phyloP scores from a whole-genome alignment of 2,113 vertebrate species.

The Edolisoma coerulescens region DNA sequence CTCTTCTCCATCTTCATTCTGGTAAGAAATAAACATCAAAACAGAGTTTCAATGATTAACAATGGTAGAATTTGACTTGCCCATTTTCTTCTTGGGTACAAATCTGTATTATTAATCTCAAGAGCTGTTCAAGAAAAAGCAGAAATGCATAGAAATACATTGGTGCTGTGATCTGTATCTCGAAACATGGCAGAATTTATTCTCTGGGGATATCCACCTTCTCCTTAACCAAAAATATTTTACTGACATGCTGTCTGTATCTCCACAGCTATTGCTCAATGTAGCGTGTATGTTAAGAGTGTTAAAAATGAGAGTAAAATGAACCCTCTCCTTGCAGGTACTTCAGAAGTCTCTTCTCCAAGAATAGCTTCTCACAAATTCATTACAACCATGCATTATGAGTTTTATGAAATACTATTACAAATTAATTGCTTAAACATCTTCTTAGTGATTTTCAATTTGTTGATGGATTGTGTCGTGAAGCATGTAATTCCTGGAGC shows the following conservation, averaged over 20 bases:
- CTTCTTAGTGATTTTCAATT: conserved; percentile 4
- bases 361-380: neutral
- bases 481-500: neutral
- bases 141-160: neutral
- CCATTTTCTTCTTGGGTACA: neutral
- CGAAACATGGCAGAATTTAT: neutral
- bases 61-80: neutral
- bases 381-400: neutral
- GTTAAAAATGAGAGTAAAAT: neutral
- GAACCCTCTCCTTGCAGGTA: neutral
- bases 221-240: neutral
- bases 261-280: neutral
- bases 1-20: neutral
- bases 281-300: neutral
- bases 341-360: neutral
- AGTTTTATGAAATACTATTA: neutral
- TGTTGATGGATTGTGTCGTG: neutral
- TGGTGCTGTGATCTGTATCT: neutral
- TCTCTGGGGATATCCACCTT: neutral
- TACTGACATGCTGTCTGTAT: neutral
- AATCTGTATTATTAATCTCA: neutral
- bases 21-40: neutral
- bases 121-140: neutral
- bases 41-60: neutral
- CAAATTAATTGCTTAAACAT: neutral